Evolutionary conservation across 2,113 vertebrate species (phyloP).

Genomic region (Corythaeola cristata): DNA sequence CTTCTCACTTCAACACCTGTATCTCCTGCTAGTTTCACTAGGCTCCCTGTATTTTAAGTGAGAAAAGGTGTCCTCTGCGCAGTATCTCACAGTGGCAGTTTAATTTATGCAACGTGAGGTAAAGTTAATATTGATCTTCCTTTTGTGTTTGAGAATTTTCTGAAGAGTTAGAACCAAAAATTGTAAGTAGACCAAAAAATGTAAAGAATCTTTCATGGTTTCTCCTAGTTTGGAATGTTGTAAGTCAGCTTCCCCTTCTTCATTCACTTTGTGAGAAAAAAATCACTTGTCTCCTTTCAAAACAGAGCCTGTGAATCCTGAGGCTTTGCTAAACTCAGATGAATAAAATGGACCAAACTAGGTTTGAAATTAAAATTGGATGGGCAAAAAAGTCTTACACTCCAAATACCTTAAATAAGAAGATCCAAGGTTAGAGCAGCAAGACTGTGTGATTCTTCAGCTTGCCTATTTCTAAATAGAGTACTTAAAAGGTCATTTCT

Average conservation of each 20-base stretch:
- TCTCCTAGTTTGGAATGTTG: too few relatives aligned
- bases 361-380: not conserved
- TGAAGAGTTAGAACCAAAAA: not conserved
- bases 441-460: not conserved
- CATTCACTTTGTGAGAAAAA: too few relatives aligned
- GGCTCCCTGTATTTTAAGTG: not conserved
- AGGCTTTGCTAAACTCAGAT: not conserved
- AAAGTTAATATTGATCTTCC: not conserved
- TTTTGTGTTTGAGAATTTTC: not conserved
- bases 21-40: not conserved
- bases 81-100: not conserved
- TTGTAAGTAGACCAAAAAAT: not conserved
- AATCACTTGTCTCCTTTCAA: not conserved
- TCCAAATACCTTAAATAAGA: not conserved
- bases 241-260: too few relatives aligned
- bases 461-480: not conserved
- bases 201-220: too few relatives aligned
- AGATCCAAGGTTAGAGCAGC: not conserved
- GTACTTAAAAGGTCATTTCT: not conserved
- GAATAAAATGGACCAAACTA: not conserved
- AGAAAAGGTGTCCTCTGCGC: not conserved
- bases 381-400: not conserved
- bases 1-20: not conserved
- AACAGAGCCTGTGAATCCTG: not conserved
- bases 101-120: fast-evolving